phyloP scores from a whole-genome alignment of 1,140 invertebrate genomes.

The Plutomurus gul region DNA sequence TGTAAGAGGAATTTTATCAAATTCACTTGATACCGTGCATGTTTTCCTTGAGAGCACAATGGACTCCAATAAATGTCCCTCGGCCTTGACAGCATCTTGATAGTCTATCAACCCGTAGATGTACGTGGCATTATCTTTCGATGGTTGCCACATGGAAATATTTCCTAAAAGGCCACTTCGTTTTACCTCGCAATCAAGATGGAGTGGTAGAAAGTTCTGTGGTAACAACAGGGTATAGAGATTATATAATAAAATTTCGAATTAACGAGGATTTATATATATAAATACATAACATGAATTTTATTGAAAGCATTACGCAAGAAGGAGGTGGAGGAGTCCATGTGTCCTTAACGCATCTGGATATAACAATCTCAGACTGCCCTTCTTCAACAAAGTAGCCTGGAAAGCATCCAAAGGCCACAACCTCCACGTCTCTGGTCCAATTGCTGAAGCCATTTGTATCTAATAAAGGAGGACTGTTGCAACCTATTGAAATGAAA shows the following conservation, averaged over 20 bases:
- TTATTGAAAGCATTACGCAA: slow-evolving; percentile 35
- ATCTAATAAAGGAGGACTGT: slow-evolving; percentile 28
- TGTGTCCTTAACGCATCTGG: slow-evolving; percentile 35
- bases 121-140: not conserved
- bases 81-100: slow-evolving; percentile 26
- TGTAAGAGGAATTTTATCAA: too few relatives aligned
- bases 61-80: slow-evolving; percentile 37
- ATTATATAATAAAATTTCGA: not conserved
- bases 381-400: slow-evolving; percentile 43
- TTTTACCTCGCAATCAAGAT: slow-evolving; percentile 39
- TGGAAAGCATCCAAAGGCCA: slow-evolving; percentile 46
- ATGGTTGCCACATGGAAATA: slow-evolving; percentile 46
- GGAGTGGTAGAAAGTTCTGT: slow-evolving; percentile 42
- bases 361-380: not conserved
- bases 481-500: slow-evolving; percentile 32
- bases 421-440: not conserved
- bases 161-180: slow-evolving; percentile 34
- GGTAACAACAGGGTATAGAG: not conserved
- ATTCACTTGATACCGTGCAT: not conserved
- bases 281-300: not conserved
- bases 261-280: not conserved
- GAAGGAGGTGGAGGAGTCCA: slow-evolving; percentile 48
- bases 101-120: slow-evolving; percentile 42
- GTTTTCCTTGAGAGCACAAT: slow-evolving; percentile 30
- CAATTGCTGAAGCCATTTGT: slow-evolving; percentile 45